Evolutionary conservation across 2,113 vertebrate species (phyloP), one percentile per base, ranked within the genome.

Genomic region (Galbula dea): DNA sequence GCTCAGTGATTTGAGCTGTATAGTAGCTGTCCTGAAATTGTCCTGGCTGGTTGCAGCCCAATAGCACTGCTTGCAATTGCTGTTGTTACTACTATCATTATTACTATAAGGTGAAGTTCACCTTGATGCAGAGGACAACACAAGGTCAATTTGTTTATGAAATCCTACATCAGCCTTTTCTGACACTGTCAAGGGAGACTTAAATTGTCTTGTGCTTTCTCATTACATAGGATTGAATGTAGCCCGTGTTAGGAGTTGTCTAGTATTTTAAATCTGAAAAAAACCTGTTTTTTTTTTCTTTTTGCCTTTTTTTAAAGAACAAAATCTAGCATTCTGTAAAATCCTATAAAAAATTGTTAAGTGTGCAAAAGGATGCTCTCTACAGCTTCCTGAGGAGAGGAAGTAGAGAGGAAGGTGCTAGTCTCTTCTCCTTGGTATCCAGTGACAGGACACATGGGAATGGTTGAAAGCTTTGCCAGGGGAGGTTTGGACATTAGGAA

Each of bases 1-100:
- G 61, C 52, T 93, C 68, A 59, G 86, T 95, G 82, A 86, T 94
- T 85, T 90, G 46, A 96, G 65, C 79, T 86, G 36, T 65, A 45
- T 8, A 63, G 83, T 43, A 89, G 57, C 63, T 75, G n/a, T 68
- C 20, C 61, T 78, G 76, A 95, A 96, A 95, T 93, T 94, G 73
- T 65, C 80, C 80, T 79, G 73, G 9, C 51, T 95, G 48, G 55
- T 91, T 86, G 65, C 55, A 90, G 73, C 73, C 72, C 85, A 91
- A 81, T 15, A 91, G n/a, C 41, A 32, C 39, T 48, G n/a, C 24
- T 63, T 55, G 41, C 80, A 94, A 92, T 90, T 90, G 75, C 68
- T 83, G 76, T 78, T 93, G 76, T 90, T 93, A 75, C 67, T 63
- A 11, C 37, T 83, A 36, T 27, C 45, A 30, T 94, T 83, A 91